Percentiles rank a stretch among this genome's conserved stretches.
phyloP scores from a whole-genome alignment of 2,797 vertebrate genomes.

The Coccyzus lansbergi region DNA sequence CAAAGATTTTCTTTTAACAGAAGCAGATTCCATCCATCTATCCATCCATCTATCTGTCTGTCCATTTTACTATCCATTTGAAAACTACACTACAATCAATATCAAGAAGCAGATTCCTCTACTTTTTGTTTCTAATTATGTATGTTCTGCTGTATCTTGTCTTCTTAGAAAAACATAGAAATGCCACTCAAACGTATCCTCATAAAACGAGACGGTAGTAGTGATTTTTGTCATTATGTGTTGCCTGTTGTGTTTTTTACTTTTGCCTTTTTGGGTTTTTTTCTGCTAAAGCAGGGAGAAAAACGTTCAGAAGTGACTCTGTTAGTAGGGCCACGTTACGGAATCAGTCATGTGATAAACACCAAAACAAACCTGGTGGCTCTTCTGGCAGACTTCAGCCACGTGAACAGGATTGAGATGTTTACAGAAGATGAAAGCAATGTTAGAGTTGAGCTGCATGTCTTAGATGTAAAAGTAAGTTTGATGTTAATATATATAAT shows the following conservation, averaged over 20 bases:
- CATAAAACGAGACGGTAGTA: not conserved
- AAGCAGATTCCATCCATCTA: not conserved
- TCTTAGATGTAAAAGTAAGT: conserved; percentile 95
- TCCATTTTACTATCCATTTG: not conserved
- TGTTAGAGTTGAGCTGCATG: conserved; percentile 96
- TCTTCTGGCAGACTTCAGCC: conserved; percentile 97
- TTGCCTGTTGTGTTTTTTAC: not conserved
- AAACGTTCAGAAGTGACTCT: conserved; percentile 96
- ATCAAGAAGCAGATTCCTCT: conserved; percentile 14
- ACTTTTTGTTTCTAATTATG: conserved; percentile 8
- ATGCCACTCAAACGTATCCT: not conserved
- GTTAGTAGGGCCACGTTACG: conserved; percentile 94
- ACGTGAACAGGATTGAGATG: conserved; percentile 98
- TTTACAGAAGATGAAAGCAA: conserved; percentile 92
- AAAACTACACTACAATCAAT: conserved; percentile 1
- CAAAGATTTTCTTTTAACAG: conserved; percentile 3
- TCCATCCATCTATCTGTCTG: not conserved
- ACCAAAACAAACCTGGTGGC: conserved; percentile 98
- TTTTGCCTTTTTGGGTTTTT: not conserved
- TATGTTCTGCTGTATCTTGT: not conserved
- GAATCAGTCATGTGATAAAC: conserved; percentile 99
- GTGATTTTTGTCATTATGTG: not conserved
- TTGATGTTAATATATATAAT: not conserved
- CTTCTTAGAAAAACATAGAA: conserved; percentile 14
- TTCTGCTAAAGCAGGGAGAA: conserved; percentile 90